Conservation (phyloP, 2,797 vertebrate species). For the Brachyalestes nurse region DNA sequence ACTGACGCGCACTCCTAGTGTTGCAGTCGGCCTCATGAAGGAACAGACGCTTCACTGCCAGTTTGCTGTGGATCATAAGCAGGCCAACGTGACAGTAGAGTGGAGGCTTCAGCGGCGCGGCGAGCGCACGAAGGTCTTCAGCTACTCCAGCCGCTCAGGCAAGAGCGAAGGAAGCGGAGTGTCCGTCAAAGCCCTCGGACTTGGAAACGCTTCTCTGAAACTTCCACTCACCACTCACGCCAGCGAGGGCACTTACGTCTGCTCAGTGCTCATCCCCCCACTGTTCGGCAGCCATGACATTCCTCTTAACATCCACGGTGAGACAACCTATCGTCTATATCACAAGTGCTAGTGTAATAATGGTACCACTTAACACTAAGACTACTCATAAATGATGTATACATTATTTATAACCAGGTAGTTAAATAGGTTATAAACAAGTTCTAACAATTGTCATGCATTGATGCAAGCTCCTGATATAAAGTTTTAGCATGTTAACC, state of each 20-base stretch:
- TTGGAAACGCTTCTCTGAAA: slow-evolving; percentile 73
- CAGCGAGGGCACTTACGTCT: slow-evolving; percentile 73
- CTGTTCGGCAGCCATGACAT: slow-evolving; percentile 67
- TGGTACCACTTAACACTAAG: too few species aligned
- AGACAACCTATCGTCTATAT: slow-evolving; percentile 25
- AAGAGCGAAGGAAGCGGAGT: slow-evolving; percentile 60
- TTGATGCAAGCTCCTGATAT: too few species aligned
- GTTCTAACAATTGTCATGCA: too few species aligned
- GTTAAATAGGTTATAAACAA: too few species aligned
- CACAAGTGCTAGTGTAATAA: too few species aligned
- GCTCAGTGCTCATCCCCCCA: slow-evolving; percentile 69
- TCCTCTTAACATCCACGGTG: slow-evolving; percentile 74
- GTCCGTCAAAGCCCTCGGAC: slow-evolving; percentile 55
- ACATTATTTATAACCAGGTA: too few species aligned
- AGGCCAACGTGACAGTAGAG: slow-evolving; percentile 56
- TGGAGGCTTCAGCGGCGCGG: slow-evolving; percentile 68
- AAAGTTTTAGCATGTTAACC: too few species aligned
- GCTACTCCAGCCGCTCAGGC: slow-evolving; percentile 59
- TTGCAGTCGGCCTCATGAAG: slow-evolving; percentile 65
- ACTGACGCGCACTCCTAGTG: slow-evolving; percentile 66
- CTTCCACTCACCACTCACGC: slow-evolving; percentile 60
- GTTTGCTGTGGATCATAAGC: slow-evolving; percentile 74
- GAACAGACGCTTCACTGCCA: slow-evolving; percentile 75
- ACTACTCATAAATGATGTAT: too few species aligned
- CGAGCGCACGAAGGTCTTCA: slow-evolving; percentile 62